Base-by-base conservation (phyloP, 1,140 invertebrate species). In the Drosophila parabipectinata region DNA sequence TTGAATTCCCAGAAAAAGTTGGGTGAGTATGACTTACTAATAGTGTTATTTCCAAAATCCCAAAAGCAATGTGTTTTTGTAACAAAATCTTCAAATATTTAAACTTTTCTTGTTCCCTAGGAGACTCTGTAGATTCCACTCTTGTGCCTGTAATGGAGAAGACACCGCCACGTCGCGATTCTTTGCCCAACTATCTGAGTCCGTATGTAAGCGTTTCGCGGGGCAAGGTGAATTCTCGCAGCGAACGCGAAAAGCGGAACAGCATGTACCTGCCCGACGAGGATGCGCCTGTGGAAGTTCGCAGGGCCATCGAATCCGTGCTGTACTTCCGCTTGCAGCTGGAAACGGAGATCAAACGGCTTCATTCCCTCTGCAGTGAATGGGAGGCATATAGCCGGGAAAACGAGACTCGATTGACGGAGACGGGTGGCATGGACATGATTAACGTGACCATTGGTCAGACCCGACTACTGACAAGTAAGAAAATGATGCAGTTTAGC, bases 381-480 rank as follows among this genome's bases (percentile, higher is more conserved):
- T 95, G 94, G 94, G 64, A 90, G 4, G 47, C 37, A 0, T 93
- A 93, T 63, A 87, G 90, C 59, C 66, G 41, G 21, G 62, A 88
- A 52, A 54, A 88, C 51, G 52, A 62, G 12, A 14, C 26, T 0
- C 54, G 69, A 1, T 37, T 91, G 9, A 37, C n/a, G 18, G 78
- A 91, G 48, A 82, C 84, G 2, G 79, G 73, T 7, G 81, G 79
- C 21, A 69, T 80, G 30, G 94, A 95, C 79, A 92, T 94, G 83
- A 95, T 96, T 39, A 93, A 95, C 75, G 93, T 94, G 18, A 93
- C 94, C 1, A 93, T 96, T 30, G 95, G 95, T 0, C 95, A 96
- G 80, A 95, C 95, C 0, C 93, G 94, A 58, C 85, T 96, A 8
- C 80, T 97, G 2, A 94, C 96, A 0, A 92, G 82, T 5, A 95